phyloP scores from a whole-genome alignment of 64 coral and sea anemone genomes.

The Dendronephthya gigantea region DNA sequence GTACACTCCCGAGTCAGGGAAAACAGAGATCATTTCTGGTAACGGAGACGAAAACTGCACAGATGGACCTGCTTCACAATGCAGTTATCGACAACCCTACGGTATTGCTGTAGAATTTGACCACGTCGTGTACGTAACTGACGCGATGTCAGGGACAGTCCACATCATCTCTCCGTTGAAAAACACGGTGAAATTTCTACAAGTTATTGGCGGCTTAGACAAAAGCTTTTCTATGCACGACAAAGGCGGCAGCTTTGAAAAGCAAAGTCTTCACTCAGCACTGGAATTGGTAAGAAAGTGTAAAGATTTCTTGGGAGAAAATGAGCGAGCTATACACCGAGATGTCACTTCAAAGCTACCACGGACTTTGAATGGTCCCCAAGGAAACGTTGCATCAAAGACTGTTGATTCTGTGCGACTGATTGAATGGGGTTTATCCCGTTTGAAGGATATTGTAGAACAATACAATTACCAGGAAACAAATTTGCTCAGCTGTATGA shows the following conservation, averaged over 20 bases:
- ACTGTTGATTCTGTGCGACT: conserved; percentile 9
- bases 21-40: background rate
- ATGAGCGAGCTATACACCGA: background rate
- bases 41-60: conserved; percentile 1
- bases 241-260: background rate
- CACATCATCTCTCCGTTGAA: background rate
- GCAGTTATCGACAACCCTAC: background rate
- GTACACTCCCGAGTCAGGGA: conserved; percentile 5
- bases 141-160: background rate
- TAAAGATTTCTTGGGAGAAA: background rate
- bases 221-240: background rate
- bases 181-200: background rate
- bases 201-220: background rate
- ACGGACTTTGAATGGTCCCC: background rate
- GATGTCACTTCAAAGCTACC: background rate
- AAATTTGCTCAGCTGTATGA: conserved; percentile 39
- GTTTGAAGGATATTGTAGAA: background rate
- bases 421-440: conserved; percentile 1
- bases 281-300: background rate
- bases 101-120: background rate
- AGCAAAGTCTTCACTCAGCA: background rate
- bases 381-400: background rate
- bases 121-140: background rate
- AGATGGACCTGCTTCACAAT: background rate
- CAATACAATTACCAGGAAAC: conserved; percentile 13